These are phyloP conservation scores for Synanthedon tipuliformis DNA, from an alignment of 2,888 invertebrate genomes.

Conservation along the genomic window DNA sequence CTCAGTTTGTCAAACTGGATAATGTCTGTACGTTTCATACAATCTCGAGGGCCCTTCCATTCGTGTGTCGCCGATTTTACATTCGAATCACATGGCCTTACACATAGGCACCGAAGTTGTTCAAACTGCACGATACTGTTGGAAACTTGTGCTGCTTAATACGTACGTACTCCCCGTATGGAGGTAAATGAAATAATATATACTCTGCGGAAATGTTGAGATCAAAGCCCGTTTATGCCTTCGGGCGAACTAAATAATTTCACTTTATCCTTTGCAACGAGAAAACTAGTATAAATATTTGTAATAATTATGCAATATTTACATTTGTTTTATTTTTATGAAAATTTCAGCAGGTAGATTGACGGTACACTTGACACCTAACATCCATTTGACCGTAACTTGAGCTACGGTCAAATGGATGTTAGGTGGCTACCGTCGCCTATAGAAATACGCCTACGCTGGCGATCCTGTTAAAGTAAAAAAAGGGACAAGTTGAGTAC, in stretches of 20 bases:
- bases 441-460: too few relatives aligned
- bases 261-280: not conserved
- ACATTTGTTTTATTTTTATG: not conserved
- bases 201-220: not conserved
- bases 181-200: not conserved
- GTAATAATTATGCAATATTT: not conserved
- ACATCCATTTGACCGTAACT: too few relatives aligned
- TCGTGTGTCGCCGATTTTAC: conserved; percentile 1
- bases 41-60: conserved; percentile 1
- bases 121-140: not conserved
- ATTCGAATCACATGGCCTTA: not conserved
- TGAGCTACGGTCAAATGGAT: too few relatives aligned
- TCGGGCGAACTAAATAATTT: not conserved
- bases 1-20: not conserved
- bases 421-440: too few relatives aligned
- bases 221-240: not conserved
- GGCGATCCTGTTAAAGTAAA: too few relatives aligned
- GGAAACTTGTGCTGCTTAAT: not conserved
- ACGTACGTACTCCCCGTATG: not conserved
- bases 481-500: too few relatives aligned
- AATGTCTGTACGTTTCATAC: not conserved
- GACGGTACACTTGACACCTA: too few relatives aligned
- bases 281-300: too few relatives aligned
- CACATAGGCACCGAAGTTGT: not conserved
- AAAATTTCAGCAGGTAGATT: too few relatives aligned